phyloP scores from a whole-genome alignment of 2,113 vertebrate genomes.

The Aptenodytes patagonicus region DNA sequence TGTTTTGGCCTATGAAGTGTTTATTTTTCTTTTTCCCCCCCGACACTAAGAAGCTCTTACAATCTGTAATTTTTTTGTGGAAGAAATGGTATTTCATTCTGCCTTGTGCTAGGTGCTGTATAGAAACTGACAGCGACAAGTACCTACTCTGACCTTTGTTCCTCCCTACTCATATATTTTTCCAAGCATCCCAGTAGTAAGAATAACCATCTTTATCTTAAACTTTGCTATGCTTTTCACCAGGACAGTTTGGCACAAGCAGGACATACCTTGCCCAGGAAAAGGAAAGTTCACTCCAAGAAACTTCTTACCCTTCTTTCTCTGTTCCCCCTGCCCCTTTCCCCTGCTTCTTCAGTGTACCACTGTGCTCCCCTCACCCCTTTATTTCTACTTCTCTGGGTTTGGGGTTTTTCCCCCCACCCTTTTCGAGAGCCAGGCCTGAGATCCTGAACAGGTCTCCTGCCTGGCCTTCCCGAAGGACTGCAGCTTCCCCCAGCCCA shows the following conservation, averaged over 20 bases:
- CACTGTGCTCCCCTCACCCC: accelerated
- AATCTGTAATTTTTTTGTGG: background rate
- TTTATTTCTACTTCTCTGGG: background rate
- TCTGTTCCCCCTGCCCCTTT: background rate
- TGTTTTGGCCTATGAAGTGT: background rate
- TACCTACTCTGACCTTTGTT: background rate
- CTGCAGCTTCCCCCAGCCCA: background rate
- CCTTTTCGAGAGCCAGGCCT: background rate
- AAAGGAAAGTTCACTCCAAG: background rate
- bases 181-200: background rate
- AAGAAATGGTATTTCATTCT: background rate
- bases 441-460: background rate
- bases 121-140: background rate
- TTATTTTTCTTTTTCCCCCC: background rate
- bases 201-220: background rate
- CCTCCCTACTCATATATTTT: background rate
- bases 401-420: background rate
- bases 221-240: background rate
- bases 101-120: background rate
- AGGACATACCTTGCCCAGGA: background rate
- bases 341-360: background rate
- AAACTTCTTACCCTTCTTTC: background rate
- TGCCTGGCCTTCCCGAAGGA: no score
- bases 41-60: background rate
- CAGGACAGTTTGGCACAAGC: background rate